Evolutionary conservation across 2,888 invertebrate species (phyloP), one percentile per base, ranked within the genome.

Genomic region (Chrysomela aeneicollis): DNA sequence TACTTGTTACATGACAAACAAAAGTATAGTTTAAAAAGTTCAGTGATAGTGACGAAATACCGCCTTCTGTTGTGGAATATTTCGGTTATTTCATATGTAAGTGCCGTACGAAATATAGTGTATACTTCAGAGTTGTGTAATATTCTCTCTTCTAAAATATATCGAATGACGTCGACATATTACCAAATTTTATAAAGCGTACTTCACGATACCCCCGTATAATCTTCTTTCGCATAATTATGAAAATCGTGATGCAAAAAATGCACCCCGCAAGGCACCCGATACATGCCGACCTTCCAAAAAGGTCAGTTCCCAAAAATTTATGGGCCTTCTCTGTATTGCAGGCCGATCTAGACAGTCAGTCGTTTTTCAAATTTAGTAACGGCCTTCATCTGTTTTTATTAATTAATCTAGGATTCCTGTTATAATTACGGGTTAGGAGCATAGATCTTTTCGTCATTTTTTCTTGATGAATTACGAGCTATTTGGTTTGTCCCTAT

Each of bases 321-420:
- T 22, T 51, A 59, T 53, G 61, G 58, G 61, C 67, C 65, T 71
- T 69, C 68, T 59, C 18, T 65, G 67, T 66, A 68, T 67, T 69
- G 62, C 61, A 47, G 54, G 61, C 57, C 65, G 59, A 59, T 53
- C 57, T 51, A 51, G 63, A 64, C 66, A 55, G 61, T 55, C 50
- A 58, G 67, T 68, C 71, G 63, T 71, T 70, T 70, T 67, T 70
- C 71, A 71, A 57, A 63, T 42, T 67, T 68, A 68, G 68, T 63
- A 70, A 71, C 69, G 68, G 68, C 62, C 68, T 67, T 69, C 68
- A 69, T 32, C 63, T 63, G 64, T 54, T 68, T 64, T 61, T 64
- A 67, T 70, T 69, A 72, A 70, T 71, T 67, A 66, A 69, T 71
- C 62, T 32, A 52, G 61, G 53, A 59, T 69, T 67, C 63, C 61